phyloP scores from a whole-genome alignment of 2,113 vertebrate species.

The Ginglymostoma cirratum region DNA sequence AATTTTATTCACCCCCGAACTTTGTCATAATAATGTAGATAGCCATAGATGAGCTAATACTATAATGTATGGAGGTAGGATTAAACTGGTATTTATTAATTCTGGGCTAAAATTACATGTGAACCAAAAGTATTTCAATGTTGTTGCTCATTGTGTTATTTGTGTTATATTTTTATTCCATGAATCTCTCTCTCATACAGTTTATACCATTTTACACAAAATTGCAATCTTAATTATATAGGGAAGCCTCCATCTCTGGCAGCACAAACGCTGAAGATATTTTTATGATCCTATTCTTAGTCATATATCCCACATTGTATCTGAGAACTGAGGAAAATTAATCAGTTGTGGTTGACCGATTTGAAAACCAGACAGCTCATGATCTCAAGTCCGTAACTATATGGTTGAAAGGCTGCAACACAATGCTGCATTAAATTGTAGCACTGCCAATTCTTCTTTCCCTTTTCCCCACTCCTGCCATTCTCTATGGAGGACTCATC shows the following conservation, averaged over 20 bases:
- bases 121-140: not conserved
- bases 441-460: not conserved
- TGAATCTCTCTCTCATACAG: not conserved
- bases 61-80: not conserved
- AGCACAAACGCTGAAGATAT: not conserved
- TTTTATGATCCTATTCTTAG: not conserved
- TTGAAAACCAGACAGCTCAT: not conserved
- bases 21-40: not conserved
- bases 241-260: not conserved
- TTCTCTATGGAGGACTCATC: not conserved
- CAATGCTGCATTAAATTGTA: not conserved
- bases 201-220: not conserved
- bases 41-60: not conserved
- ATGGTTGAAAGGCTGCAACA: not conserved
- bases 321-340: not conserved
- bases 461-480: not conserved
- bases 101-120: not conserved
- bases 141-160: not conserved
- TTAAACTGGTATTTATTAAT: not conserved
- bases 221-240: not conserved
- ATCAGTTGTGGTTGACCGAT: not conserved
- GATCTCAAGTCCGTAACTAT: not conserved
- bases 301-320: not conserved
- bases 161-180: not conserved
- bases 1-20: too few relatives aligned